These are phyloP conservation scores for Polydrusus cervinus DNA, from an alignment of 2,888 invertebrate species.

Conservation along the genomic window DNA sequence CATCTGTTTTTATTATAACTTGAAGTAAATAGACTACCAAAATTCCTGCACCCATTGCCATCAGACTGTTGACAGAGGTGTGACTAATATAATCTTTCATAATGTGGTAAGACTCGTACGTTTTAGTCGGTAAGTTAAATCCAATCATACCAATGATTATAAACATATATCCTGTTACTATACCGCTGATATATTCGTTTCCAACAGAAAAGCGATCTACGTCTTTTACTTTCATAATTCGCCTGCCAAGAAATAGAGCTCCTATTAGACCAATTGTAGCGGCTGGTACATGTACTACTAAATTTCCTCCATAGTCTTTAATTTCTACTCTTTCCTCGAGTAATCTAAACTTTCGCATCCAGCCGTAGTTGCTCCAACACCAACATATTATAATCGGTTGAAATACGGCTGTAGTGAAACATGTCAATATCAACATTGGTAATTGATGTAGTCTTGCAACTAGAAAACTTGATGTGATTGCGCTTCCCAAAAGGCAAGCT, in stretches of 20 bases:
- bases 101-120: slow-evolving; percentile 44
- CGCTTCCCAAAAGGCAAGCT: slow-evolving; percentile 64
- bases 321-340: slow-evolving; percentile 59
- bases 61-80: slow-evolving; percentile 56
- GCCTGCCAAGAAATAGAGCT: slow-evolving; percentile 65
- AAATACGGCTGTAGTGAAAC: slow-evolving; percentile 62
- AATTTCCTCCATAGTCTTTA: slow-evolving; percentile 65
- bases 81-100: slow-evolving; percentile 42
- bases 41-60: slow-evolving; percentile 58
- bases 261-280: slow-evolving; percentile 65
- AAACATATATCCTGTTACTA: slow-evolving; percentile 66
- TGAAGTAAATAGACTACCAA: slow-evolving; percentile 55
- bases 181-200: slow-evolving; percentile 63
- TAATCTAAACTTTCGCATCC: slow-evolving; percentile 64
- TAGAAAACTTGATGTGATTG: slow-evolving; percentile 65
- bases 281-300: slow-evolving; percentile 64
- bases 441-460: slow-evolving; percentile 65
- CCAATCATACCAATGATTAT: slow-evolving; percentile 65
- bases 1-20: slow-evolving; percentile 60
- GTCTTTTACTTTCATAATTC: slow-evolving; percentile 65
- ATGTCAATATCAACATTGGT: slow-evolving; percentile 58
- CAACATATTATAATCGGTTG: slow-evolving; percentile 68
- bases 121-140: slow-evolving; percentile 56
- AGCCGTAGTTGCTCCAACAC: slow-evolving; percentile 66
- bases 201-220: slow-evolving; percentile 67